A percentile compares a stretch with the other conserved stretches of the same genome.
phyloP scores from a whole-genome alignment of 53 echinoderm and acorn worm species.

The Hippasteria phrygiana region DNA sequence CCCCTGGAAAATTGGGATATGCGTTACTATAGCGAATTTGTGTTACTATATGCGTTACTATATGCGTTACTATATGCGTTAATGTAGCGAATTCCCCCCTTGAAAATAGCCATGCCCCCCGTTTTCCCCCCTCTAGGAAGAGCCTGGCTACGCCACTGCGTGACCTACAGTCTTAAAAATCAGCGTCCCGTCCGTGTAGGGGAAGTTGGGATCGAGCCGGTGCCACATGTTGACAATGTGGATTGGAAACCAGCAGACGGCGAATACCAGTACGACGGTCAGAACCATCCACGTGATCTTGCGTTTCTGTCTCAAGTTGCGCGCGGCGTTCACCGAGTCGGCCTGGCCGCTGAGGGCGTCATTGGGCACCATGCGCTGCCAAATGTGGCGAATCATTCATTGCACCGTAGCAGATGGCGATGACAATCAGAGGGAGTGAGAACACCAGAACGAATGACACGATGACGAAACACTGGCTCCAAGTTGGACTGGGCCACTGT shows the following conservation, averaged over 20 bases:
- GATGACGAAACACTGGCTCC: conserved; percentile 55
- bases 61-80: no score
- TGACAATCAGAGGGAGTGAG: conserved; percentile 72
- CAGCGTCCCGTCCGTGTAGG: conserved; percentile 67
- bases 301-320: conserved; percentile 76
- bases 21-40: no score
- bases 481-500: conserved; percentile 51
- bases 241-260: conserved; percentile 88
- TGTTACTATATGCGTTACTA: no score
- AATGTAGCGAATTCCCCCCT: no score
- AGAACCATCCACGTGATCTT: conserved; percentile 91
- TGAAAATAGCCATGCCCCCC: no score
- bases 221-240: conserved; percentile 81
- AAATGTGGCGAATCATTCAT: conserved; percentile 73
- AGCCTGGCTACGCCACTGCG: no score
- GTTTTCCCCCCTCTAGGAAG: no score
- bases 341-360: conserved; percentile 43
- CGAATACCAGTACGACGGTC: conserved; percentile 85
- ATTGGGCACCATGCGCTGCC: conserved; percentile 65
- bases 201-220: conserved; percentile 71
- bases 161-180: conserved; percentile 71
- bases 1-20: no score
- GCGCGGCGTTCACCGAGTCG: conserved; percentile 12
- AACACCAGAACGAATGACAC: conserved; percentile 68
- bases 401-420: conserved; percentile 70